phyloP scores from a whole-genome alignment of 2,113 vertebrate genomes.

The Sylvietta virens region DNA sequence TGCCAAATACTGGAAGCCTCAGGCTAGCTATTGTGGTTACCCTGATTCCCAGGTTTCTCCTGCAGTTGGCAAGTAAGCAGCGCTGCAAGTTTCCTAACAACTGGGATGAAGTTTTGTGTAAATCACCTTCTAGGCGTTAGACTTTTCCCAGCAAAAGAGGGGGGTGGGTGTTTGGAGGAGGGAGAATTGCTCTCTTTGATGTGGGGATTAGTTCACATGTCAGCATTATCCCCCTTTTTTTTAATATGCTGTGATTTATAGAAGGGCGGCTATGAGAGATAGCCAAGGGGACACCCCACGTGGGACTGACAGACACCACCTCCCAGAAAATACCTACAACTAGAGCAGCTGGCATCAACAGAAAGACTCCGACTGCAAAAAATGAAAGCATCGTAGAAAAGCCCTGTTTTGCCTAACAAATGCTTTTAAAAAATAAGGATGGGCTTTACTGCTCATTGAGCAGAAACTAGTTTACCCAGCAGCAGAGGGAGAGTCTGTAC shows the following conservation, averaged over 20 bases:
- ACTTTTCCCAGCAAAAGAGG: slow-evolving; percentile 53
- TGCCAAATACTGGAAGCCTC: background rate
- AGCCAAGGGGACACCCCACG: slow-evolving; percentile 46
- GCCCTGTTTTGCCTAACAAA: slow-evolving; percentile 51
- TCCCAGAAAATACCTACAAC: background rate
- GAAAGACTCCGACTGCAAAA: background rate
- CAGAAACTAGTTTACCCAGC: slow-evolving; percentile 9
- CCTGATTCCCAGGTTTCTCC: slow-evolving; percentile 28
- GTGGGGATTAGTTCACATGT: slow-evolving; percentile 67
- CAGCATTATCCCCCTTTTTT: slow-evolving; percentile 37
- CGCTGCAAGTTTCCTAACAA: slow-evolving; percentile 36
- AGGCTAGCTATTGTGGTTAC: slow-evolving; percentile 33
- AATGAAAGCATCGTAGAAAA: background rate
- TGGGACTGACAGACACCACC: slow-evolving; percentile 33
- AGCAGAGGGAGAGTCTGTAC: background rate
- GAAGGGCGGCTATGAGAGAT: background rate
- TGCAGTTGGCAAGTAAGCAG: background rate
- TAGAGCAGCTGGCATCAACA: slow-evolving; percentile 19
- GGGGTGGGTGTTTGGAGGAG: slow-evolving; percentile 14
- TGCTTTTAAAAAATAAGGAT: slow-evolving; percentile 32
- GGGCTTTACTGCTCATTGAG: background rate
- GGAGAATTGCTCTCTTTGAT: slow-evolving; percentile 49
- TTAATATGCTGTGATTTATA: slow-evolving; percentile 57
- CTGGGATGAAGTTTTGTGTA: slow-evolving; percentile 17
- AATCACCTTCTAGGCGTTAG: slow-evolving; percentile 62